Base-by-base conservation (phyloP, 1,140 invertebrate species). In the Drosophila virilis region DNA sequence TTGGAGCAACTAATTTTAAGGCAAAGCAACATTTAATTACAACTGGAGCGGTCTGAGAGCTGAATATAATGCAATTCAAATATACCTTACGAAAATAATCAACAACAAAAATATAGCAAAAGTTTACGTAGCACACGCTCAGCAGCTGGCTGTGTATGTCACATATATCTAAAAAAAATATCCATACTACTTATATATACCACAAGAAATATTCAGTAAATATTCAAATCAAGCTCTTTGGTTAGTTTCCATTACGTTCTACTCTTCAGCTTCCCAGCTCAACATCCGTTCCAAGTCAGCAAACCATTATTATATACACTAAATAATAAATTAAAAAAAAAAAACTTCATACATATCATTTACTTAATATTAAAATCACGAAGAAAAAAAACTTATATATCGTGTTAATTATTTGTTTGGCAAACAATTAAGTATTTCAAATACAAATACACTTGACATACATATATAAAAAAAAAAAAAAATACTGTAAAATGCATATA, bases 341-440 rank as follows among this genome's bases (percentile, higher is more conserved):
- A 62, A 52, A 32, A 64, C 50, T 40, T 12, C 54, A 79, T 72
- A 77, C 81, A 85, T 85, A 85, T 85, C 81, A 85, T 80, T 85
- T 85, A 80, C 54, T 70, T 37, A 62, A 58, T 50, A 32, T 55
- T 54, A 58, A 43, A 52, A 59, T 64, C 43, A 38, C 54, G 9
- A 58, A 48, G 9, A 58, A 48, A 42, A 42, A 67, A 54, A 33
- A 37, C 38, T 40, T 32, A 64, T 71, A 72, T 72, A 66, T 66
- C 37, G 50, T 58, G 69, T 51, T 71, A 60, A 62, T 62, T 71
- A 74, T 74, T 60, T 68, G 60, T 58, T 66, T 60, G 28, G 66
- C 45, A 77, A 73, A 45, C 71, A 80, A 68, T 82, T 59, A 43
- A 77, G 48, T 62, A 42, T 50, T 55, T 59, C 65, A 50, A 75